These are phyloP conservation scores for Campaea margaritaria DNA, from an alignment of 2,888 invertebrate genomes.

Conservation along the genomic window DNA sequence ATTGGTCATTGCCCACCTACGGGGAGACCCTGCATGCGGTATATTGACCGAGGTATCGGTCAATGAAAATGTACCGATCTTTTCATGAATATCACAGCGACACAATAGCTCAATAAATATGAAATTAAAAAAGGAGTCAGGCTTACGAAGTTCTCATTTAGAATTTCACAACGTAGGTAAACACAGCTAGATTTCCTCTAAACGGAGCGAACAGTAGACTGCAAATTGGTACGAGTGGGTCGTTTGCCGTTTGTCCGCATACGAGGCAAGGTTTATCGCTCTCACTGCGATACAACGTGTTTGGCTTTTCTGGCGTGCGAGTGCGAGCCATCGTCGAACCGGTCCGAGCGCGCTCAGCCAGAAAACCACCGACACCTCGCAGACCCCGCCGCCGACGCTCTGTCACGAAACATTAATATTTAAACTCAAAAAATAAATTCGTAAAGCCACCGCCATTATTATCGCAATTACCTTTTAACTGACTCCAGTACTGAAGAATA, in stretches of 20 bases:
- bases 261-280: slow-evolving; percentile 78
- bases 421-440: slow-evolving; percentile 71
- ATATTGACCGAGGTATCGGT: too few species aligned
- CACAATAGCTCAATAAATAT: too few species aligned
- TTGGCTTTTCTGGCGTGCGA: slow-evolving; percentile 75
- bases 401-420: slow-evolving; percentile 84
- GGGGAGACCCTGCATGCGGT: too few species aligned
- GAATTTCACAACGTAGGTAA: slow-evolving; percentile 12
- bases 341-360: slow-evolving; percentile 81
- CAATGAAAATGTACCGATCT: too few species aligned
- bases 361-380: slow-evolving; percentile 83
- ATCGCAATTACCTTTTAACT: slow-evolving; percentile 68
- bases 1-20: too few species aligned
- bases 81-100: too few species aligned
- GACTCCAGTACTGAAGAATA: slow-evolving; percentile 48
- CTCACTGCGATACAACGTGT: slow-evolving; percentile 71
- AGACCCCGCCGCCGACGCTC: slow-evolving; percentile 61
- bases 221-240: slow-evolving; percentile 79
- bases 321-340: slow-evolving; percentile 74
- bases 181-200: slow-evolving; percentile 32
- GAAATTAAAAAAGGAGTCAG: too few species aligned
- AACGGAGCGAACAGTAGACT: slow-evolving; percentile 43
- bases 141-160: neutral
- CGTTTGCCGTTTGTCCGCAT: slow-evolving; percentile 72
- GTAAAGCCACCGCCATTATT: slow-evolving; percentile 71